Percentiles rank a stretch among this genome's conserved stretches.
Conservation (phyloP, 1,140 invertebrate species). For the Helicoverpa zea region DNA sequence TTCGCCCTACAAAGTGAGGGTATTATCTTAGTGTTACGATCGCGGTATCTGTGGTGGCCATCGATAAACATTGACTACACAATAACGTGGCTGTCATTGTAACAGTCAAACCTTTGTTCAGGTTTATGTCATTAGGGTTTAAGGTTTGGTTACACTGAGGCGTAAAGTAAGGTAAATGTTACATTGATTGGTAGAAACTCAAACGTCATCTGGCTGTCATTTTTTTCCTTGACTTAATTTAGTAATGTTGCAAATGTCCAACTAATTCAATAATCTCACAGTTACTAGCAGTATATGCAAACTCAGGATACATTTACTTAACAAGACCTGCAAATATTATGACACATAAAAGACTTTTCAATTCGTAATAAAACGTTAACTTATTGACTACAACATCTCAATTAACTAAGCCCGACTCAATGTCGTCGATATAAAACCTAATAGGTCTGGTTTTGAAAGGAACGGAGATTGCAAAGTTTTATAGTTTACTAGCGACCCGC, state of each 20-base stretch:
- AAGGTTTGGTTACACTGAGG: slow-evolving; percentile 15
- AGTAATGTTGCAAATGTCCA: no score
- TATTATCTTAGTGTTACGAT: slow-evolving; percentile 60
- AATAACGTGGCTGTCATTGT: slow-evolving; percentile 34
- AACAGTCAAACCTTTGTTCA: slow-evolving; percentile 29
- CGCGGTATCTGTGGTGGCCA: slow-evolving; percentile 28
- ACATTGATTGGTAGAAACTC: no score
- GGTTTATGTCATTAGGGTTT: slow-evolving; percentile 23
- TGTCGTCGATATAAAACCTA: neutral
- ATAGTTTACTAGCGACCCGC: neutral
- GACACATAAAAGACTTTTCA: no score
- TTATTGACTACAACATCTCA: no score
- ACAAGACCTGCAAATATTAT: neutral
- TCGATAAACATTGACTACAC: slow-evolving; percentile 45
- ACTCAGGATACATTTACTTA: neutral
- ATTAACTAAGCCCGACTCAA: neutral
- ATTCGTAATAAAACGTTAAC: no score
- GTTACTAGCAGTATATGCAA: no score
- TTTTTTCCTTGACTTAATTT: no score
- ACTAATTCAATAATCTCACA: no score
- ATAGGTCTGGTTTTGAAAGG: neutral
- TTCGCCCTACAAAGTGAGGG: slow-evolving; percentile 47
- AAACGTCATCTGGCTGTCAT: no score
- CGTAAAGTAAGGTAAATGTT: neutral
- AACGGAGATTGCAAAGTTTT: neutral